Conservation (phyloP, 2,113 vertebrate genomes). For the Gasterosteus nipponicus region DNA sequence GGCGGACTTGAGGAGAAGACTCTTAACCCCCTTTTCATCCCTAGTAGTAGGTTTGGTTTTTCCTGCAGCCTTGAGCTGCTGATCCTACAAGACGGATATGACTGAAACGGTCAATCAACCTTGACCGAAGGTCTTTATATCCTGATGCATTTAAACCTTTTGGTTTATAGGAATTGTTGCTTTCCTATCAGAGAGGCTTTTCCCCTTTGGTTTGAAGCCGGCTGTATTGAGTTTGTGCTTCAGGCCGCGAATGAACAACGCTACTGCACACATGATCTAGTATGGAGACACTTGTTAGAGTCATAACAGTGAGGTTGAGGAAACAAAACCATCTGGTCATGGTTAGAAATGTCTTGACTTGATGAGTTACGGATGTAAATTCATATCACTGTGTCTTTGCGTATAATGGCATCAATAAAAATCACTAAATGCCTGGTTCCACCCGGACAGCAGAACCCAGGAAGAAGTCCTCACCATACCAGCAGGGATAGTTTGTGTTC, state of each 20-base stretch:
- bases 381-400: no score
- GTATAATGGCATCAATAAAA: no score
- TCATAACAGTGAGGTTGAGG: neutral
- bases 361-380: no score
- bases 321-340: no score
- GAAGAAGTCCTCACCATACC: no score
- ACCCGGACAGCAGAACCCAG: no score
- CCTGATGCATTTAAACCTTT: conserved; percentile 25
- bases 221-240: neutral
- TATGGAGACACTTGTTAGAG: conserved; percentile 6
- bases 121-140: conserved; percentile 32
- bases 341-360: no score
- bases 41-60: conserved; percentile 14
- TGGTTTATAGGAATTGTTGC: conserved; percentile 15
- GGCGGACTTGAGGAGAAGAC: conserved; percentile 26
- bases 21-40: conserved; percentile 30
- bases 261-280: neutral
- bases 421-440: no score
- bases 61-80: conserved; percentile 37
- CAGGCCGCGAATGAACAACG: neutral
- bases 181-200: conserved; percentile 3
- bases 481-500: no score
- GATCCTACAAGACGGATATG: conserved; percentile 22
- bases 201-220: neutral
- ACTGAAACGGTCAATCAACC: conserved; percentile 41